These are phyloP conservation scores for Tachycineta bicolor DNA, from an alignment of 2,113 vertebrate species.

Conservation along the genomic window DNA sequence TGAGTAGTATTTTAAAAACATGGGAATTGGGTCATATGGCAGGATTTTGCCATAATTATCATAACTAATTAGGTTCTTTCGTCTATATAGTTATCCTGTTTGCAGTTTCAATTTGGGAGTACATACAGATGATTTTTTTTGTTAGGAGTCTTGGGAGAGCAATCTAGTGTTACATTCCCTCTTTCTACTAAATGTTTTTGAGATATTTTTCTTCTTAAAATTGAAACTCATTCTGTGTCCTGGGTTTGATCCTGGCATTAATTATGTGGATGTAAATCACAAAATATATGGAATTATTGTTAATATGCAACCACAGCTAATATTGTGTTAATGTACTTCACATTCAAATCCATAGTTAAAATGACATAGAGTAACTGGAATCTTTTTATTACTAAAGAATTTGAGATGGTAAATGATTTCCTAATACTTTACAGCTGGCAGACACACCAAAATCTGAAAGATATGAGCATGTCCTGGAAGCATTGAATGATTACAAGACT, in stretches of 20 bases:
- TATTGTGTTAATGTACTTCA: neutral
- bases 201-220: neutral
- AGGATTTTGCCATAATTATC: neutral
- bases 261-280: neutral
- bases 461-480: slow-evolving; percentile 90
- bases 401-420: slow-evolving; percentile 65
- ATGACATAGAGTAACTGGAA: neutral
- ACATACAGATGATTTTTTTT: neutral
- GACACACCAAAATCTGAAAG: slow-evolving; percentile 89
- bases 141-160: neutral
- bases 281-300: neutral
- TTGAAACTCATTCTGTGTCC: neutral
- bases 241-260: neutral
- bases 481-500: slow-evolving; percentile 93
- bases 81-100: neutral
- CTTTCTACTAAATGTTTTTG: neutral
- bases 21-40: neutral
- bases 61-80: neutral
- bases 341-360: neutral
- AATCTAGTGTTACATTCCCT: neutral
- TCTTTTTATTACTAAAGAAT: slow-evolving; percentile 33
- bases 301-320: neutral
- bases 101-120: neutral
- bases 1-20: neutral
- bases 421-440: slow-evolving; percentile 84